Percentiles rank a stretch among this genome's conserved stretches.
These are phyloP conservation scores for Cheumatopsyche charites DNA, from an alignment of 1,140 invertebrate genomes.

Conservation along the genomic window DNA sequence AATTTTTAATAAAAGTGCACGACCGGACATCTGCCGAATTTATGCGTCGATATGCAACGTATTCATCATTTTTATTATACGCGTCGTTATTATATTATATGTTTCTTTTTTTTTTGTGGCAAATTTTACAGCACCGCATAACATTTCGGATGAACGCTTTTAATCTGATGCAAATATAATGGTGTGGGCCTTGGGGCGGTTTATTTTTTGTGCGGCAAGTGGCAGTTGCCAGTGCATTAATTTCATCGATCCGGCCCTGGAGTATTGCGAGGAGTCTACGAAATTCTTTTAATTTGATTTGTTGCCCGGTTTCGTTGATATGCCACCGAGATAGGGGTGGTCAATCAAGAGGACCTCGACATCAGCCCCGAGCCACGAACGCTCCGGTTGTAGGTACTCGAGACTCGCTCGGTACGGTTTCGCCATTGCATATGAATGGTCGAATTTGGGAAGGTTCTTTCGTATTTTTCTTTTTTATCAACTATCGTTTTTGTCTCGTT, in stretches of 20 bases:
- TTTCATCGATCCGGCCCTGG: constrained; percentile 27
- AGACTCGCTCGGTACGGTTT: too few species aligned
- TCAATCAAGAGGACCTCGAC: background rate
- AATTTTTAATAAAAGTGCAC: constrained; percentile 33
- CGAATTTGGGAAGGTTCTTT: too few species aligned
- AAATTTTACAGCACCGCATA: constrained; percentile 14
- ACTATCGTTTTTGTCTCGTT: too few species aligned
- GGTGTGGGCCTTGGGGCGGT: constrained; percentile 31
- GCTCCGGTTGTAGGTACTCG: too few species aligned
- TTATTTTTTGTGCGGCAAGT: constrained; percentile 44
- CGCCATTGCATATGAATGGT: too few species aligned
- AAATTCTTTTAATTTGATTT: constrained; percentile 20
- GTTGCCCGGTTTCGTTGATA: constrained; percentile 5
- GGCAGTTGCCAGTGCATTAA: constrained; percentile 43
- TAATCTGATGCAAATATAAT: constrained; percentile 49
- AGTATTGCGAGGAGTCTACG: background rate
- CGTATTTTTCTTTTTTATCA: too few species aligned
- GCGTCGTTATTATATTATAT: too few species aligned
- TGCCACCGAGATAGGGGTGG: constrained; percentile 11
- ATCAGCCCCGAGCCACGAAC: background rate
- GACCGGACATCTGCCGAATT: constrained; percentile 31
- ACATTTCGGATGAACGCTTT: constrained; percentile 42
- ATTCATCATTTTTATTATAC: constrained; percentile 38
- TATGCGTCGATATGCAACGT: constrained; percentile 33
- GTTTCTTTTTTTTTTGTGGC: too few species aligned